These are phyloP conservation scores for Pygocentrus nattereri DNA, from an alignment of 2,797 vertebrate species.

Conservation along the genomic window DNA sequence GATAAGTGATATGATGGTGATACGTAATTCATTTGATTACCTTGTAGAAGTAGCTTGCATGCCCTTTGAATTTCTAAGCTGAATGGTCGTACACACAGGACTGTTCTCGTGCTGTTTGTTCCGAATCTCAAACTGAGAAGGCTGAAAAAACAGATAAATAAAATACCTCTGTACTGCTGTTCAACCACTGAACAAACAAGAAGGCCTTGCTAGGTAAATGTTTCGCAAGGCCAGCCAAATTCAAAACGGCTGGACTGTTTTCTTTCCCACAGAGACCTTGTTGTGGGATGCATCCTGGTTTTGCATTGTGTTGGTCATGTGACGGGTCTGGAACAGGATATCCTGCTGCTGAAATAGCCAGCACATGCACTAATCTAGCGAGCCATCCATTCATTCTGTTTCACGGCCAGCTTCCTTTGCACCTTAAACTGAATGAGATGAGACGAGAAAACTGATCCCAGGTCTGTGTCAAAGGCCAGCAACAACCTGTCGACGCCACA, in stretches of 20 bases:
- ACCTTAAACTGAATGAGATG: slow-evolving; percentile 3
- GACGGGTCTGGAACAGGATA: slow-evolving; percentile 69
- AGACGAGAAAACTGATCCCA: slow-evolving; percentile 12
- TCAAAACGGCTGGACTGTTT: slow-evolving; percentile 28
- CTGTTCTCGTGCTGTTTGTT: too few species aligned
- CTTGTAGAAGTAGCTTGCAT: too few species aligned
- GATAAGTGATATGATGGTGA: too few species aligned
- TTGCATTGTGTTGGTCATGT: slow-evolving; percentile 58
- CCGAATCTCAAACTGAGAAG: background rate
- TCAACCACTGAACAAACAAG: slow-evolving; percentile 15
- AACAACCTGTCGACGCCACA: slow-evolving; percentile 28
- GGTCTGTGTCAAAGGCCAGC: background rate
- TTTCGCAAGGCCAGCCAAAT: slow-evolving; percentile 15
- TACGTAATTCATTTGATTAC: too few species aligned
- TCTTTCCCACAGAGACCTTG: slow-evolving; percentile 9
- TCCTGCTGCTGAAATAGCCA: slow-evolving; percentile 66
- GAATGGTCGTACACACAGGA: too few species aligned
- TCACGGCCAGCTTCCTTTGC: slow-evolving; percentile 16
- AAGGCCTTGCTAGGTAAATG: slow-evolving; percentile 13
- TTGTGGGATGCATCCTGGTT: slow-evolving; percentile 31
- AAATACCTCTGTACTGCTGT: background rate
- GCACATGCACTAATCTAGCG: background rate
- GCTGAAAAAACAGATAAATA: background rate
- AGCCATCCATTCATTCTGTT: background rate
- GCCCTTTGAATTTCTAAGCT: too few species aligned